Evolutionary conservation across 2,113 vertebrate genomes (phyloP).

Genomic region (Ginglymostoma cirratum): DNA sequence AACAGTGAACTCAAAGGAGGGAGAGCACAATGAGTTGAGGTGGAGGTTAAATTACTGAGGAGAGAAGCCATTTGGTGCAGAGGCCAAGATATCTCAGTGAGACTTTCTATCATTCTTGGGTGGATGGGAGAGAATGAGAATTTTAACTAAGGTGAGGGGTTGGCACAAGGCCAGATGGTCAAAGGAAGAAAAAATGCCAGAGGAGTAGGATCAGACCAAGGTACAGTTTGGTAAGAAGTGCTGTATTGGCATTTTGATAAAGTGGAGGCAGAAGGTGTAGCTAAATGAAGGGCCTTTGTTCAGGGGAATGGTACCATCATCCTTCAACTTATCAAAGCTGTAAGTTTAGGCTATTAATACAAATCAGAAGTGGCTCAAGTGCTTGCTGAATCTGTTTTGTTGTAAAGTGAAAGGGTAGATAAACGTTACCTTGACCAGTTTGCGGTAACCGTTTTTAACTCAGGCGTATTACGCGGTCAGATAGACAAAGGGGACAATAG

Average conservation of each 20-base stretch:
- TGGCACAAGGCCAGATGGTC: not conserved
- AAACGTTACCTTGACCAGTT: too few relatives aligned
- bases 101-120: not conserved
- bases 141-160: not conserved
- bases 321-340: not conserved
- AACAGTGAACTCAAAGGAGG: not conserved
- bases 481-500: too few relatives aligned
- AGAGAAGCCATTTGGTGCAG: not conserved
- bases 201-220: not conserved
- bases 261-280: not conserved
- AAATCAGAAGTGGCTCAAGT: not conserved
- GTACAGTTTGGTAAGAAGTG: not conserved
- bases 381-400: not conserved
- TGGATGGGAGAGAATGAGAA: not conserved
- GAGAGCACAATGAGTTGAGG: too few relatives aligned
- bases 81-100: not conserved
- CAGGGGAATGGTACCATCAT: not conserved
- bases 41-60: too few relatives aligned
- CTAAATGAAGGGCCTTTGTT: not conserved
- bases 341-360: not conserved
- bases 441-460: too few relatives aligned
- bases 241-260: not conserved
- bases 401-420: too few relatives aligned
- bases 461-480: too few relatives aligned
- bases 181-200: not conserved